Base-by-base conservation (phyloP, 1,140 invertebrate species). In the Araneus ventricosus region DNA sequence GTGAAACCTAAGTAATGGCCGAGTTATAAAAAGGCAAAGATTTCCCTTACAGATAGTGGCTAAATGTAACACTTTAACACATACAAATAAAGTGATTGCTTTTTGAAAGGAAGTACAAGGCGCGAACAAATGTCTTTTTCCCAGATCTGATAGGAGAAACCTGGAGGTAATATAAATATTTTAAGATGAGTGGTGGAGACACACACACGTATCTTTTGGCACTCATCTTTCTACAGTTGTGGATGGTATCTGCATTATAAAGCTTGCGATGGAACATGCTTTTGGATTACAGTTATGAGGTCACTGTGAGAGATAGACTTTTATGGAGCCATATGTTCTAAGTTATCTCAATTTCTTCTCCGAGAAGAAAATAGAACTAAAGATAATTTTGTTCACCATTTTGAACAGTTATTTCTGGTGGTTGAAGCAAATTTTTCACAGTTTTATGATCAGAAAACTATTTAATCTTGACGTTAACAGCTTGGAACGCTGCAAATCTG, bases 1-100 rank as follows among this genome's bases (percentile, higher is more conserved):
- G 70, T 75, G 70, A 20, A 75, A 75, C 70, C 30, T 6, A 75
- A 75, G 70, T 75, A 75, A 75, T 75, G 30, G 30, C 70, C 70
- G 30, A 75, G 27, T 75, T 75, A 37, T 75, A 75, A 75, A 75
- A 75, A 34, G 27, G 70, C 30, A 37, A 34, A 75, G 70, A 75
- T 75, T 75, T 75, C 70, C 70, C 30, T 75, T 34, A 22, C 17
- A 75, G 70, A 75, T 75, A 75, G 30, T 37, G 70, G 34, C 6
- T 75, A 37, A 75, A 75, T 75, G 34, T 75, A 37, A 75, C 70
- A 75, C 70, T 37, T 75, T 75, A 75, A 34, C 30, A 75, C 30
- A 75, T 22, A 75, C 70, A 75, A 75, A 75, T 75, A 20, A 37
- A 75, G 70, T 37, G 27, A 75, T 75, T 75, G 27, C 70, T 75